Evolutionary conservation across 2,113 vertebrate genomes (phyloP), one percentile per base, ranked within the genome.

Genomic region (Rhagologus leucostigma): DNA sequence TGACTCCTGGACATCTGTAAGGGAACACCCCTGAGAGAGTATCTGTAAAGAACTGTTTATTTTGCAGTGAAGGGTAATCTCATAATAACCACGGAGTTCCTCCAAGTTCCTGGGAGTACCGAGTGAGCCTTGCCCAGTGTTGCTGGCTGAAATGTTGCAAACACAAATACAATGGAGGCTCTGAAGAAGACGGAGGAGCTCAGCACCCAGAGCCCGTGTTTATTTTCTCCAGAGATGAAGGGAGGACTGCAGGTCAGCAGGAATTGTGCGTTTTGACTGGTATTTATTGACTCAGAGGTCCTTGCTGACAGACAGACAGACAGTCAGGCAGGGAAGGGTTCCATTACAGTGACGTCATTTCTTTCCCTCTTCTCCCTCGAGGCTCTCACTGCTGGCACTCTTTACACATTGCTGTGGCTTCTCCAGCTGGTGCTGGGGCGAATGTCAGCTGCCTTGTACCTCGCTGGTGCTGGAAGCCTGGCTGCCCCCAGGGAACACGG

Each of bases 251-350:
- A 96, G 97, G 97, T 98, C 98, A 97, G 88, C 77, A 73, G 87
- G 86, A 98, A 93, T 95, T 96, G 93, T 93, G 96, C 95, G 3
- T 98, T 97, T 81, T 96, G 97, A 94, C 97, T 94, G 93, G 77
- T 98, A 98, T 98, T 98, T 98, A 97, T 98, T 98, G 98, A 98
- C 89, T 96, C 97, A 97, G 96, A 98, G 96, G 94, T 78, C 95
- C 95, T 93, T 81, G 96, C 95, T 98, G 98, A 98, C 97, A 98
- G 98, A 98, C 96, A 96, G 89, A 97, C 76, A 97, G 98, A 84
- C 77, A 96, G 96, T 24, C 96, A 94, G 93, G 93, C 94, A 96
- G 95, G 95, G 95, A 97, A 97, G 87, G 94, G 77, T 94, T 97
- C 96, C 95, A 89, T 98, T 97, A 92, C 81, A 92, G 95, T 96